Evolutionary conservation across 2,113 vertebrate genomes (phyloP), one percentile per base, ranked within the genome.

Genomic region (Ictidomys tridecemlineatus): DNA sequence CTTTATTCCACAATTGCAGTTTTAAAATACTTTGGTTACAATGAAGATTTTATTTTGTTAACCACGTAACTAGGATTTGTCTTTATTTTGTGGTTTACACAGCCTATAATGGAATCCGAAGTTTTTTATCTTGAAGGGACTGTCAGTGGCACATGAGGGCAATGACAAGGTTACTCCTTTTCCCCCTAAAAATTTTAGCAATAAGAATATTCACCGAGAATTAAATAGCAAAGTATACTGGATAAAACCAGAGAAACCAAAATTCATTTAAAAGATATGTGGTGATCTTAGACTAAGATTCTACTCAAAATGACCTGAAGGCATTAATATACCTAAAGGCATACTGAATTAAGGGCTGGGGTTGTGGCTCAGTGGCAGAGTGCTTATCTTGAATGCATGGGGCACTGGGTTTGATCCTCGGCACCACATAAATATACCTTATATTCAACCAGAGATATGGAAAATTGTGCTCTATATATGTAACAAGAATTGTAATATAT

Each of bases 11-110:
- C n/a, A 65, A 63, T 8, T 74, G 4, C 30, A 79, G 28, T 63
- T 58, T 86, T 79, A 86, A 73, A 70, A 74, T 77, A 89, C 42
- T 84, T 87, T 72, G 74, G 48, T 39, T 45, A 73, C 17, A 76
- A 37, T n/a, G 63, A 93, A 30, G 24, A 77, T 95, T 95, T 86
- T 48, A 76, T 80, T 79, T 48, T 82, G 12, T 53, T 78, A 96
- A 86, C 28, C 76, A 83, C 63, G 67, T 77, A 58, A 51, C 48
- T 16, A 92, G 72, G 32, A 91, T 91, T 42, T 79, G 39, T 70
- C 32, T 92, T n/a, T 94, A 92, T 69, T 89, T 42, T 63, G 39
- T 91, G 83, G 84, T 87, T 79, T 51, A 61, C 0, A 63, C 53
- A 67, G 67, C 26, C 34, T 72, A 83, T 17, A 45, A 39, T 20